Evolutionary conservation across 2,797 vertebrate genomes (phyloP).

Genomic region (Notamacropus eugenii): DNA sequence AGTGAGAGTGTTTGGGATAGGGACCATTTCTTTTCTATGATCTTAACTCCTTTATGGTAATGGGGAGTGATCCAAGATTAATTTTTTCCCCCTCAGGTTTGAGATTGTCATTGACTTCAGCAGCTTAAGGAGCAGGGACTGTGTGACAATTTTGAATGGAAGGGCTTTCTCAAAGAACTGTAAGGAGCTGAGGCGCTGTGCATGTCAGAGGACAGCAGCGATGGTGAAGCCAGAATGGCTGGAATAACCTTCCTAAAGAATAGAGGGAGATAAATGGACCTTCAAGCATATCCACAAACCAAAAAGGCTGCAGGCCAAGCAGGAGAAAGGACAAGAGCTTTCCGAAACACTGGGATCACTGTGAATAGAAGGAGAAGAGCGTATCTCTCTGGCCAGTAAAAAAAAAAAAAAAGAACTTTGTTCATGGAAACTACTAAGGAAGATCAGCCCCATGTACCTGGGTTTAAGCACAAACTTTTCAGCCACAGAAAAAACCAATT

Average conservation of each 20-base stretch:
- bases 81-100: constrained; percentile 63
- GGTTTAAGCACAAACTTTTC: neutral
- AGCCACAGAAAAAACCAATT: neutral
- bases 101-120: constrained; percentile 67
- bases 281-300: neutral
- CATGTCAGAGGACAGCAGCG: neutral
- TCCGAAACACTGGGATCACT: neutral
- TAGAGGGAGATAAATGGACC: accelerated
- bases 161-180: constrained; percentile 77
- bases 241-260: neutral
- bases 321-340: neutral
- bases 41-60: constrained; percentile 15
- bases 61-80: neutral
- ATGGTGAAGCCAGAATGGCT: constrained; percentile 32
- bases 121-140: constrained; percentile 64
- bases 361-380: neutral
- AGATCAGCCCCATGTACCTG: neutral
- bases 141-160: constrained; percentile 74
- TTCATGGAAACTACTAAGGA: neutral
- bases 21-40: neutral
- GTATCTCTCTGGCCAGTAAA: neutral
- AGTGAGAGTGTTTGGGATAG: neutral
- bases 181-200: constrained; percentile 73
- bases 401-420: neutral
- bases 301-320: accelerated